phyloP scores from a whole-genome alignment of 2,888 invertebrate species.

The Schizaphis graminum region DNA sequence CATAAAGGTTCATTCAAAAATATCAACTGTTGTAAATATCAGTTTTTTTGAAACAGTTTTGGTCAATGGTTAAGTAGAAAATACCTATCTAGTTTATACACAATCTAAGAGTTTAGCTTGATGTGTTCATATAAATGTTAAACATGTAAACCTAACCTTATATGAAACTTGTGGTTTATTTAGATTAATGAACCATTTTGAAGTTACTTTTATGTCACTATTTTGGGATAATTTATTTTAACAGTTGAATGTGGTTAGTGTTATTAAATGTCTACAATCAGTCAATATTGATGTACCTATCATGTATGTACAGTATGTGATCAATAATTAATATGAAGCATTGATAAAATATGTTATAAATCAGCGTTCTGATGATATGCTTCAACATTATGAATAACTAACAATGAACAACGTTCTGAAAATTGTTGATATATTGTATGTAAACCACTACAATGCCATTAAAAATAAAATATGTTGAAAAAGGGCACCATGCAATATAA shows the following conservation, averaged over 20 bases:
- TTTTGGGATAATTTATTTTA: background rate
- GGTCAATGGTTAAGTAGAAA: slow-evolving; percentile 41
- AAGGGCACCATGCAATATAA: too few species aligned
- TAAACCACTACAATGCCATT: too few species aligned
- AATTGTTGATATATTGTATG: too few species aligned
- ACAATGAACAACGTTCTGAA: too few species aligned
- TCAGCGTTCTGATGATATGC: background rate
- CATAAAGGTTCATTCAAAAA: slow-evolving; percentile 14
- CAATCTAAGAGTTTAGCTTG: slow-evolving; percentile 26
- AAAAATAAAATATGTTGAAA: too few species aligned
- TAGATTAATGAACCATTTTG: slow-evolving; percentile 34
- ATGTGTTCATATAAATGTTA: slow-evolving; percentile 5
- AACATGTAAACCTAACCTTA: too few species aligned
- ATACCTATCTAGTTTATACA: slow-evolving; percentile 47
- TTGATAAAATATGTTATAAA: background rate
- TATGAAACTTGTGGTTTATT: slow-evolving; percentile 18
- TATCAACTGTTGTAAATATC: background rate
- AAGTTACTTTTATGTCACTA: slow-evolving; percentile 37
- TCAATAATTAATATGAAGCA: background rate
- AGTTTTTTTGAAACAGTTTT: slow-evolving; percentile 26
- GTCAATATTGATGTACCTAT: too few species aligned
- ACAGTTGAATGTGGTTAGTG: slow-evolving; percentile 27
- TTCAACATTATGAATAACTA: slow-evolving; percentile 26
- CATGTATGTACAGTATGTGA: background rate
- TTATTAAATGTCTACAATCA: slow-evolving; percentile 15